These are phyloP conservation scores for Trigoniulus corallinus DNA, from an alignment of 1,140 invertebrate species.

Conservation along the genomic window DNA sequence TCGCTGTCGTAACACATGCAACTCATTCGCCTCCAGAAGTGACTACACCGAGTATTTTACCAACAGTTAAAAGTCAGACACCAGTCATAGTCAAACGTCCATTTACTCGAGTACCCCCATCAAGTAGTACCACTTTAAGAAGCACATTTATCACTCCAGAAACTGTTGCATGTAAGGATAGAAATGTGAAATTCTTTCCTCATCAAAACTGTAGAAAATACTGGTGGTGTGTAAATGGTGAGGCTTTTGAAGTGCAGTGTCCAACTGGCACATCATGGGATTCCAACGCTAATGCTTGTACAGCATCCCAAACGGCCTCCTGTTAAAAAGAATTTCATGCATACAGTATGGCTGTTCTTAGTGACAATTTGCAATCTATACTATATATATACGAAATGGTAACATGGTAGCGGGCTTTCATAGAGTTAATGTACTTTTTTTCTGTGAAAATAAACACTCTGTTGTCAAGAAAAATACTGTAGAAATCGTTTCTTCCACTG, in stretches of 20 bases:
- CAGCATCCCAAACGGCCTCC: no score
- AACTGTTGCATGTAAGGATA: slow-evolving; percentile 10
- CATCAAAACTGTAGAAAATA: slow-evolving; percentile 19
- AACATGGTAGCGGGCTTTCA: no score
- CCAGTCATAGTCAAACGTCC: slow-evolving; percentile 1
- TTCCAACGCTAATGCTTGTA: no score
- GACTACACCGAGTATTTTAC: slow-evolving; percentile 2
- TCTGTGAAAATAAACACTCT: no score
- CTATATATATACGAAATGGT: no score
- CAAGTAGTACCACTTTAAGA: not conserved
- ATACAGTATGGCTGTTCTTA: no score
- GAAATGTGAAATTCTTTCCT: slow-evolving; percentile 8
- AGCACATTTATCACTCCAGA: not conserved
- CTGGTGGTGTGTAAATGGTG: slow-evolving; percentile 21
- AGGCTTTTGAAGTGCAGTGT: slow-evolving; percentile 17
- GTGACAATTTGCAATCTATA: no score
- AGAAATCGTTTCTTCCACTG: no score
- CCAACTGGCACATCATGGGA: slow-evolving; percentile 12
- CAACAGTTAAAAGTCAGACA: not conserved
- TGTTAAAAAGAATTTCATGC: no score
- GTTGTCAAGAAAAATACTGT: no score
- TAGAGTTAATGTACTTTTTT: no score
- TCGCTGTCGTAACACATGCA: not conserved
- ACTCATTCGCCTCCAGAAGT: slow-evolving; percentile 5
- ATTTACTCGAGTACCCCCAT: slow-evolving; percentile 1